Evolutionary conservation across 2,113 vertebrate genomes (phyloP), one percentile per base, ranked within the genome.

Genomic region (Etheostoma spectabile): DNA sequence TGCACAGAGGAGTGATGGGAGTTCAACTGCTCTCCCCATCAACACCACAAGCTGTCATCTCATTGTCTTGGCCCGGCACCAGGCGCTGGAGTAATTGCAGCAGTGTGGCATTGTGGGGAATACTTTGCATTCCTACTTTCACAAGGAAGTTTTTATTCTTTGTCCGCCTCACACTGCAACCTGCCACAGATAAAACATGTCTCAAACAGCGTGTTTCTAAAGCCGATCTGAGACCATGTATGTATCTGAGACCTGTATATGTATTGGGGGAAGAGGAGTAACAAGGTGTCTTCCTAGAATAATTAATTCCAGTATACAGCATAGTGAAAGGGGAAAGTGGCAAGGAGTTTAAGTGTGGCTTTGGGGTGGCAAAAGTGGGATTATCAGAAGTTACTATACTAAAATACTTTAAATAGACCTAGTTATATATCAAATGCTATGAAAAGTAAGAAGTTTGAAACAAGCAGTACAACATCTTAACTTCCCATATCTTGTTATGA

Each of bases 81-180:
- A 94, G 92, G 76, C 74, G 67, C 88, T 85, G 84, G 87, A 90
- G 87, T 94, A 93, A 95, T 94, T 94, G 90, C 93, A 92, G 89
- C 87, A 92, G 91, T 91, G 92, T 93, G 92, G 94, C 90, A 95
- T 92, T 93, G 93, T 91, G 92, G 91, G 86, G 93, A 93, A 94
- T 95, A 88, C 83, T 94, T 93, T 82, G 63, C 93, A 95, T 95
- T 95, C 94, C 88, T 93, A 88, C 91, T 92, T 89, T 93, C 89
- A 92, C 88, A 93, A 90, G 93, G 93, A 94, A 90, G 89, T 88
- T 88, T 89, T 89, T 86, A 72, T 88, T 79, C 78, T 82, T 88
- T 86, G 82, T 79, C 82, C 86, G 86, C 79, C 82, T 86, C 84
- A 77, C 79, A 88, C 63, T 86, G 76, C 79, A 90, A 93, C 91